Conservation (phyloP, 2,797 vertebrate genomes). For the Microtus obscurus region DNA sequence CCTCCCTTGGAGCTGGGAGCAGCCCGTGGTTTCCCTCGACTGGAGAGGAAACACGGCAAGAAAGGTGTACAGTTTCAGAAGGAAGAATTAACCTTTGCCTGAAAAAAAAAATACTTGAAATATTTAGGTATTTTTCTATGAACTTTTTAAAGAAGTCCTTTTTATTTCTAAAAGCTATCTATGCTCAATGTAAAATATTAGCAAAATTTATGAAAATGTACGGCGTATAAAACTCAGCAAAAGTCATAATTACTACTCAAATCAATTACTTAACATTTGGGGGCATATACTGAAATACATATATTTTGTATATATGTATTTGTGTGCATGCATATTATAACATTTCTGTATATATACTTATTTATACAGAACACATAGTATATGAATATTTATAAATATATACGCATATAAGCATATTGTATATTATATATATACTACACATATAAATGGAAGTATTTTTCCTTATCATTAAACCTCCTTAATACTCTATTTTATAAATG, state of each 20-base stretch:
- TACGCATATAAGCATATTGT: too few relatives aligned
- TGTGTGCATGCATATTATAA: background rate
- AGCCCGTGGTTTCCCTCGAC: background rate
- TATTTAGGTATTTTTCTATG: background rate
- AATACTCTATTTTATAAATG: background rate
- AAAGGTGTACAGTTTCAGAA: background rate
- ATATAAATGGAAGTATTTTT: slow-evolving; percentile 32
- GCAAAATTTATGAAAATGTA: slow-evolving; percentile 34
- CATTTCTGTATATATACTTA: background rate
- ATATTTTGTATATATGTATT: background rate
- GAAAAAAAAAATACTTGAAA: background rate
- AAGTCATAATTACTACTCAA: background rate
- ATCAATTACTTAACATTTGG: slow-evolving; percentile 32
- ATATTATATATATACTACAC: background rate
- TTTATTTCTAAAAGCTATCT: slow-evolving; percentile 10
- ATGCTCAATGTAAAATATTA: slow-evolving; percentile 34
- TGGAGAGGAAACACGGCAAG: background rate
- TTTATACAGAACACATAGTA: background rate
- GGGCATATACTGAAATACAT: background rate
- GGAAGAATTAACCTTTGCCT: slow-evolving; percentile 36
- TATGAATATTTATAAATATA: too few relatives aligned
- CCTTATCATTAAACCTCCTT: background rate
- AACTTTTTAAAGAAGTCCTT: background rate
- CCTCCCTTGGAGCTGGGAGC: background rate
- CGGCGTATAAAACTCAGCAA: background rate